Conservation (phyloP, 1,140 invertebrate species). For the Pristionchus pacificus region DNA sequence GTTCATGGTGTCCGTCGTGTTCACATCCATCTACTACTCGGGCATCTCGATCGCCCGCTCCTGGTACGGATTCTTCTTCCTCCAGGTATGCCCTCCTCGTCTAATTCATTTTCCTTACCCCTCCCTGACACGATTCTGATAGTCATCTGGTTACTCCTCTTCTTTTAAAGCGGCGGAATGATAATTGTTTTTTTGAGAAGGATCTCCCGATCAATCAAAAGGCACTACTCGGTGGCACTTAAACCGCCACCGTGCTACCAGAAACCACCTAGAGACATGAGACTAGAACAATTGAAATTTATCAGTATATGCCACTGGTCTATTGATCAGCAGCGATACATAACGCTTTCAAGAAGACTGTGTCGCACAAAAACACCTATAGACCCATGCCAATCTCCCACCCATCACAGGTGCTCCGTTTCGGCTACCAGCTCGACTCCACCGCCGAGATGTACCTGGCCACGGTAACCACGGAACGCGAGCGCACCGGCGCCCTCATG, state of each 20-base stretch:
- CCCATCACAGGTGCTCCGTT: conserved; percentile 40
- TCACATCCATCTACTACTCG: conserved; percentile 53
- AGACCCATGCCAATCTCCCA: conserved; percentile 9
- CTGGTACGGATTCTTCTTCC: conserved; percentile 52
- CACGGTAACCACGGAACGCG: conserved; percentile 55
- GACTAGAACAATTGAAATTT: too few species aligned
- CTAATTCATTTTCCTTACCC: too few species aligned
- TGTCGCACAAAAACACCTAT: conserved; percentile 5
- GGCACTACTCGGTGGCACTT: too few species aligned
- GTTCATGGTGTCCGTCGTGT: conserved; percentile 51
- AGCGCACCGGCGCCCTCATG: conserved; percentile 52
- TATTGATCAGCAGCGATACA: too few species aligned
- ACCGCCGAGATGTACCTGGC: conserved; percentile 57
- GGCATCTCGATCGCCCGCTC: conserved; percentile 46
- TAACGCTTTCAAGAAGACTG: background rate
- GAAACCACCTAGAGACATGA: too few species aligned
- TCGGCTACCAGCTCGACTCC: conserved; percentile 54
- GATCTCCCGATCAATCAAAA: too few species aligned
- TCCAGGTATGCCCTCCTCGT: conserved; percentile 43
- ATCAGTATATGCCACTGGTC: too few species aligned
- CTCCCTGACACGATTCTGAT: too few species aligned
- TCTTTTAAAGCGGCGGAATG: too few species aligned
- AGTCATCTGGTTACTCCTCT: too few species aligned
- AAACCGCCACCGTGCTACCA: too few species aligned
- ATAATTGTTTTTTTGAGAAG: too few species aligned